Base-by-base conservation (phyloP, 2,888 invertebrate species). In the Amiota minor region DNA sequence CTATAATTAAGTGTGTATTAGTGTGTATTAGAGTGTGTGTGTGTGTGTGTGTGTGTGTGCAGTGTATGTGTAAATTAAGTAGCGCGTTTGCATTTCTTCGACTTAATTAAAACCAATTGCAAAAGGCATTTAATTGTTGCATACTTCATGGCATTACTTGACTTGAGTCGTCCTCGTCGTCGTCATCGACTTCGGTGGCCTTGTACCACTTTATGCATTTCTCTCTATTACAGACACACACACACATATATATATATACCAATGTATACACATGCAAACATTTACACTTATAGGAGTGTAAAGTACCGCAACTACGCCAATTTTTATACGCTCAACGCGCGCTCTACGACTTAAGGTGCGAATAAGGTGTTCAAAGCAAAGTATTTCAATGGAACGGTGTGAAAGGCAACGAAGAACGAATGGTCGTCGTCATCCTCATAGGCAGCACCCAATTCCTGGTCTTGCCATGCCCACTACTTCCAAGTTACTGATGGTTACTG, bases 121-220 rank as follows among this genome's bases (percentile, higher is more conserved):
- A 75, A 69, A 50, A 56, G 69, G 75, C 71, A 75, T 74, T 75
- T 72, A 75, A 72, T 77, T 72, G 72, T 74, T 72, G 75, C 76
- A 75, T 74, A 74, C 70, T 74, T 53, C 23, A 23, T 9, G 20
- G 47, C 18, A 35, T 18, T 6, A 50, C 18, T 49, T 68, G 35
- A 62, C 62, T 62, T 45, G 14, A 35, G 14, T 9, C 23, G n/a
- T 67, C 8, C 50, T 49, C 14, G 47, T 18, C 18, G 16, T 23
- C 18, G 18, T 14, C 70, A 45, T 14, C 9, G 64, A 14, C n/a
- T 46, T n/a, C 64, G 9, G 12, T 20, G 67, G 67, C 67, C 67
- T 68, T 68, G 67, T 68, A 18, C 67, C 47, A 68, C 67, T 68
- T 68, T 50, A 10, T 56, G 67, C 50, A 11, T 49, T 11, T 9